Conservation (phyloP, 2,888 invertebrate species). For the Chrysotoxum bicinctum region DNA sequence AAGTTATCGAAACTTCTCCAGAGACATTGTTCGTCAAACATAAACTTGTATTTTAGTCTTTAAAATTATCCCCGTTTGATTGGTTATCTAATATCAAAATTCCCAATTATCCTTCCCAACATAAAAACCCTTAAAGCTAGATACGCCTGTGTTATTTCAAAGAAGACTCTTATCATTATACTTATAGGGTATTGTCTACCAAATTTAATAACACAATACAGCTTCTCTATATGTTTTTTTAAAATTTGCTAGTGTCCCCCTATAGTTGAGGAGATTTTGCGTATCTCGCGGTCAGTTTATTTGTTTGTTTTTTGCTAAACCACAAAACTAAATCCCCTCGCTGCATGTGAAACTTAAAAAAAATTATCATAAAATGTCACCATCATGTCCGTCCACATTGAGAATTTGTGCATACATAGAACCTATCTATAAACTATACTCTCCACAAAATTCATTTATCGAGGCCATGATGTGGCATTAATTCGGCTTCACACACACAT, state of each 20-base stretch:
- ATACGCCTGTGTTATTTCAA: no score
- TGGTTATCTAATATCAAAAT: no score
- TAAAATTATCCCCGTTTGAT: no score
- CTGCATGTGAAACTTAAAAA: not conserved
- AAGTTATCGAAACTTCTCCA: no score
- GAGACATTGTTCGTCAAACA: no score
- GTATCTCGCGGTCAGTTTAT: slow-evolving; percentile 35
- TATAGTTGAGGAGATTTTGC: not conserved
- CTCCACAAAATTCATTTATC: slow-evolving; percentile 25
- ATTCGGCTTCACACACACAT: slow-evolving; percentile 55
- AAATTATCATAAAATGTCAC: slow-evolving; percentile 2
- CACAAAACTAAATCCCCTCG: slow-evolving; percentile 43
- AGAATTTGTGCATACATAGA: not conserved
- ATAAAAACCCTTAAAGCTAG: no score
- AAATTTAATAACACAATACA: not conserved
- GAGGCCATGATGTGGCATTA: slow-evolving; percentile 57
- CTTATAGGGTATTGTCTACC: not conserved
- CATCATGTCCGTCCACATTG: slow-evolving; percentile 18
- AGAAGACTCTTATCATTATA: no score
- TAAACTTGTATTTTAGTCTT: no score
- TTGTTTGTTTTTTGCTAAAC: slow-evolving; percentile 28
- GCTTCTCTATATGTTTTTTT: not conserved
- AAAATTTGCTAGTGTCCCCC: not conserved
- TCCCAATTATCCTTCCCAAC: no score
- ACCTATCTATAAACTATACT: not conserved